Conservation (phyloP, 2,113 vertebrate species). For the Poeciliopsis occidentalis region DNA sequence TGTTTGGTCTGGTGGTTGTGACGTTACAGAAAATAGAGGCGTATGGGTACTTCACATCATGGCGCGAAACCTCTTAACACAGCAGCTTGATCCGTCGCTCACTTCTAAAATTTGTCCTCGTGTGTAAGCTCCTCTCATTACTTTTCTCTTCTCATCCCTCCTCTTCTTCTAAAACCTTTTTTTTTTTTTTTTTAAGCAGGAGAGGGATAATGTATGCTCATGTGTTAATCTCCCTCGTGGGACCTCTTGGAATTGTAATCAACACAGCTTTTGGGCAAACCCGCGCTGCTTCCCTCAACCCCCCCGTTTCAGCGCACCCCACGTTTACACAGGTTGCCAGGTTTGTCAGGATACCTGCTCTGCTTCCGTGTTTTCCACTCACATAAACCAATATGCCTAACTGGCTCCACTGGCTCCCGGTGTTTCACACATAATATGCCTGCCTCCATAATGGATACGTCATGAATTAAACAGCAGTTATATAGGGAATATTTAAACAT, state of each 20-base stretch:
- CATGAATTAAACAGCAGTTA: conserved; percentile 73
- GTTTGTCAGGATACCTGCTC: conserved; percentile 14
- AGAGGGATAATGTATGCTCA: conserved; percentile 46
- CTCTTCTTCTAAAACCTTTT: conserved; percentile 32
- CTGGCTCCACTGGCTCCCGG: neutral
- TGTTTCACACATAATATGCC: conserved; percentile 29
- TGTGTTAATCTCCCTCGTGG: conserved; percentile 64
- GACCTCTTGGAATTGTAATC: conserved; percentile 57
- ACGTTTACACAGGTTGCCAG: conserved; percentile 29
- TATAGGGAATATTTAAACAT: conserved; percentile 74
- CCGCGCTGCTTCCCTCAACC: conserved; percentile 14
- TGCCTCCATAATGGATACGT: conserved; percentile 49
- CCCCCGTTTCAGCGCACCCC: neutral
- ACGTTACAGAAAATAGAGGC: too few relatives aligned
- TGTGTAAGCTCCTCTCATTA: conserved; percentile 36
- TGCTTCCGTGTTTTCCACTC: conserved; percentile 11
- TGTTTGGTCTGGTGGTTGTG: neutral
- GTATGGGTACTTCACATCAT: neutral
- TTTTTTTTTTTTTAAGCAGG: conserved; percentile 11
- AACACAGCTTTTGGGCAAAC: conserved; percentile 57
- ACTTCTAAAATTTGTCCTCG: conserved; percentile 25
- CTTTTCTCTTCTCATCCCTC: conserved; percentile 5
- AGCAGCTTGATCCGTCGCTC: neutral
- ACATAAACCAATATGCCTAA: conserved; percentile 30
- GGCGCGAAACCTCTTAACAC: neutral